Evolutionary conservation across 23 tunicate genomes (phyloP).

Genomic region (Ciona savignyi): DNA sequence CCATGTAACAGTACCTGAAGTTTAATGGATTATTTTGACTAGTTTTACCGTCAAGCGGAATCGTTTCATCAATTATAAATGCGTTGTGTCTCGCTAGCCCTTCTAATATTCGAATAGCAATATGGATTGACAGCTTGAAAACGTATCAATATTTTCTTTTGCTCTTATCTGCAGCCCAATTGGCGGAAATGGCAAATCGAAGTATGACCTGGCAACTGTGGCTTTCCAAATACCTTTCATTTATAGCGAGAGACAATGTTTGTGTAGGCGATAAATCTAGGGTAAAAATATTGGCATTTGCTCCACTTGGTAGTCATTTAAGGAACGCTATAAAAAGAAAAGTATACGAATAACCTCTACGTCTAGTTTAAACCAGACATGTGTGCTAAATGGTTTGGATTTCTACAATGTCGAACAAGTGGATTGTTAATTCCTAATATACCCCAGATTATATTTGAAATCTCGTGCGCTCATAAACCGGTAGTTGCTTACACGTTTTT

Average conservation of each 20-base stretch:
- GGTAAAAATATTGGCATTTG: too few species aligned
- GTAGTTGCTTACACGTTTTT: background rate
- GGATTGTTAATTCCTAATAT: too few species aligned
- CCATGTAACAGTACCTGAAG: background rate
- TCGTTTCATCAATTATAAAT: background rate
- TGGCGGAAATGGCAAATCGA: background rate
- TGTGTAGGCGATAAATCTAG: background rate
- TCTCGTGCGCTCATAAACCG: too few species aligned
- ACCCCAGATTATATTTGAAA: too few species aligned
- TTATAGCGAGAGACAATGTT: background rate
- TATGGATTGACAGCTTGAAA: constrained; percentile 1
- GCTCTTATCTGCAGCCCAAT: background rate
- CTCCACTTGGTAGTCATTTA: too few species aligned
- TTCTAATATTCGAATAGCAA: background rate
- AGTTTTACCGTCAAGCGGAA: background rate
- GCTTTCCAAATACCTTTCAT: background rate
- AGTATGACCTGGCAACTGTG: background rate
- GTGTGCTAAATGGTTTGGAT: too few species aligned
- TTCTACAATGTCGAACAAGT: too few species aligned
- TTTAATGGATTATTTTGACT: background rate
- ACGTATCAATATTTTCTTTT: background rate
- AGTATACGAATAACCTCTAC: too few species aligned
- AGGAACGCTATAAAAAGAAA: too few species aligned
- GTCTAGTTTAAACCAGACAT: too few species aligned
- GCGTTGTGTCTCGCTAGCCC: background rate